Conservation (phyloP, 2,797 vertebrate genomes). For the Neosilurus hyrtlii region DNA sequence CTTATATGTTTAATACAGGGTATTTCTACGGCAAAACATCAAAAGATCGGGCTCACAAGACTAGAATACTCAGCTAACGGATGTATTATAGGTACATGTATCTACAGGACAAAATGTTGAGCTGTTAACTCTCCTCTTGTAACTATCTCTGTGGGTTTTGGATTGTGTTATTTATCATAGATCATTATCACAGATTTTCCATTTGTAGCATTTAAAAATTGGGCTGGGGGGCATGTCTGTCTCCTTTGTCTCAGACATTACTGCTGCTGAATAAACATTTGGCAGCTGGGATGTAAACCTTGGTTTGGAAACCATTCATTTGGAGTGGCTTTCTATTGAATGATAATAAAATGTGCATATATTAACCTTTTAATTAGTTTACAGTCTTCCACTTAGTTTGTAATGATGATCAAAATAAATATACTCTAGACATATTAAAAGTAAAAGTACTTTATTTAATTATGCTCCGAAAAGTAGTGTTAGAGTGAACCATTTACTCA, state of each 20-base stretch:
- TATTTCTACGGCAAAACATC: neutral
- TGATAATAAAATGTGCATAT: neutral
- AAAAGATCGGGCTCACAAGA: neutral
- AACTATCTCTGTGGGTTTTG: neutral
- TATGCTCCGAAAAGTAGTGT: neutral
- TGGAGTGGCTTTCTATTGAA: neutral
- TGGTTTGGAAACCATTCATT: neutral
- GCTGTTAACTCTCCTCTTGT: neutral
- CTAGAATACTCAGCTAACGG: neutral
- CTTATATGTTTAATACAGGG: neutral
- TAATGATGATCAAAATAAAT: neutral
- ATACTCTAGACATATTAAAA: neutral
- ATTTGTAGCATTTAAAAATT: neutral
- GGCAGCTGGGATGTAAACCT: neutral
- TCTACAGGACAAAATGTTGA: neutral
- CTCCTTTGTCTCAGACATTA: neutral
- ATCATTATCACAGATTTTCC: neutral
- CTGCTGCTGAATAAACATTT: neutral
- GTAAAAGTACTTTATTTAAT: neutral
- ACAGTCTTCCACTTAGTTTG: neutral
- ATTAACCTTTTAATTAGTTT: neutral
- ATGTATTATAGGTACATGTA: neutral
- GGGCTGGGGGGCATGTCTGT: neutral
- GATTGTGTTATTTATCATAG: neutral
- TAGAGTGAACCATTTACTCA: neutral